Evolutionary conservation across 2,888 invertebrate genomes (phyloP), one percentile per base, ranked within the genome.

Genomic region (Synanthedon tipuliformis): DNA sequence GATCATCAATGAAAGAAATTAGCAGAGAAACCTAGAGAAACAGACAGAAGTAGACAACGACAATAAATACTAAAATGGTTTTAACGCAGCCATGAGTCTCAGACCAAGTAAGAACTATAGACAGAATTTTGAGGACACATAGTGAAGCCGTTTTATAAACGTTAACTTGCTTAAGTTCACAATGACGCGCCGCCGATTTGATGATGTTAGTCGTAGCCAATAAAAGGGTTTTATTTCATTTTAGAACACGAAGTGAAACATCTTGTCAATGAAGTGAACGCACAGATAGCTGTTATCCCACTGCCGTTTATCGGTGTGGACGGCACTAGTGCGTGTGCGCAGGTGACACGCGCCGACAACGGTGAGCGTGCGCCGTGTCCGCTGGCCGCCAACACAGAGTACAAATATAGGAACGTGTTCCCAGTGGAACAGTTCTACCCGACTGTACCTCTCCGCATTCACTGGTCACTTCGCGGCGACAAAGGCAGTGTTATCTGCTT

Each of bases 281-380:
- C 73, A 0, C 18, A 40, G 0, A 56, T 94, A 16, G 70, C 86
- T 3, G 90, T 89, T 0, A 59, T 93, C 0, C 89, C 89, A 0
- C 72, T 94, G 52, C 94, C 94, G 0, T 94, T 94, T 68, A 70
- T 93, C 18, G 94, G 94, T 8, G 92, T 93, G 50, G 90, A 92
- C 61, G 91, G 91, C 10, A 88, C 87, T 41, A 85, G 87, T 58
- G 93, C 93, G 8, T 94, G 94, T 62, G 71, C 80, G 3, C 79
- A 89, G 53, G 79, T 89, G 54, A 58, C 55, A 15, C 60, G 59
- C 15, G 74, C 71, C 3, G 72, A 71, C 3, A 89, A 90, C 56
- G 83, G 75, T 50, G 86, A 88, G 0, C 81, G 89, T 55, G 89
- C 88, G 2, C 78, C 88, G 0, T 94, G 94, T 60, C 92, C 94